Evolutionary conservation across 1,140 invertebrate species (phyloP).

Genomic region (Papilio glaucus): DNA sequence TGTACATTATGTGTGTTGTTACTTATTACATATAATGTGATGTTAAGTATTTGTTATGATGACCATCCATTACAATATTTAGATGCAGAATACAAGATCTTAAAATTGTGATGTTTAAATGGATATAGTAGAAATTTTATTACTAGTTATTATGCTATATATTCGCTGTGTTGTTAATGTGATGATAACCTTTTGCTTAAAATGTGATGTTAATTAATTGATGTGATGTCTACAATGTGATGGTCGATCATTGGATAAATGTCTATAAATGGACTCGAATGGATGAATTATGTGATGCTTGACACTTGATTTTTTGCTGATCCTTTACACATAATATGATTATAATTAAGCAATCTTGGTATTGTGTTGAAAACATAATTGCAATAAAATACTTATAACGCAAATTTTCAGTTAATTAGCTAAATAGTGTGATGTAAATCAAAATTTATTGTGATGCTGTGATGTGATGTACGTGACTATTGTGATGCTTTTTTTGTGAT

Average conservation of each 20-base stretch:
- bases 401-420: background rate
- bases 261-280: too few relatives aligned
- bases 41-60: background rate
- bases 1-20: too few relatives aligned
- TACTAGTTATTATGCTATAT: background rate
- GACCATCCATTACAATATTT: background rate
- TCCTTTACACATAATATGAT: too few relatives aligned
- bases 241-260: too few relatives aligned
- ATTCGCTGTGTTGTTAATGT: background rate
- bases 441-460: background rate
- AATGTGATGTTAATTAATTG: background rate
- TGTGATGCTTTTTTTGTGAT: slow-evolving; percentile 4
- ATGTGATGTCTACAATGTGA: background rate
- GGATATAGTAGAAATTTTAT: too few relatives aligned
- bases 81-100: background rate
- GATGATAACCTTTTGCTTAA: background rate
- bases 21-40: background rate
- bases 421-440: background rate
- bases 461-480: background rate
- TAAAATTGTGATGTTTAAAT: background rate
- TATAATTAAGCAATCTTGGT: too few relatives aligned
- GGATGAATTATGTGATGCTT: too few relatives aligned
- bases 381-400: too few relatives aligned
- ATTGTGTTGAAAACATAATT: too few relatives aligned
- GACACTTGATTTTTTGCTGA: too few relatives aligned